A percentile compares a stretch with the other conserved stretches of the same genome.
Conservation (phyloP, 2,888 invertebrate species). For the Junonia oenone region DNA sequence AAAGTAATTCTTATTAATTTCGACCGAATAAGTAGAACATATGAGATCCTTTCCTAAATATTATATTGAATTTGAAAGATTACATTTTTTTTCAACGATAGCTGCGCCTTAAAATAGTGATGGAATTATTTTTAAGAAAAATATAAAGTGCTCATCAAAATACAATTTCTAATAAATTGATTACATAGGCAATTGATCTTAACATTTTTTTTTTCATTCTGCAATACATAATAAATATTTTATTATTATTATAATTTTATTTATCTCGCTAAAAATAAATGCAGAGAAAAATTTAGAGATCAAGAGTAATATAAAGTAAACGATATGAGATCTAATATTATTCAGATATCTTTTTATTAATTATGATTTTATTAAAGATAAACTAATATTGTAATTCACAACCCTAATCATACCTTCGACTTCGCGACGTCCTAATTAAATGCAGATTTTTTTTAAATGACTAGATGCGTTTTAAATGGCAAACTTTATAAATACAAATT, state of each 20-base stretch:
- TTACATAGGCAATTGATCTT: constrained; percentile 50
- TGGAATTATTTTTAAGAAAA: constrained; percentile 56
- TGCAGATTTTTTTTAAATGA: constrained; percentile 41
- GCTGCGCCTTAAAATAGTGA: constrained; percentile 59
- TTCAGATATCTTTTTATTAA: constrained; percentile 43
- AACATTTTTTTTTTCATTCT: constrained; percentile 13
- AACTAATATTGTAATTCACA: constrained; percentile 73
- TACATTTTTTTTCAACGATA: constrained; percentile 42
- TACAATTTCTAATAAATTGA: constrained; percentile 51
- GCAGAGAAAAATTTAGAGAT: constrained; percentile 66
- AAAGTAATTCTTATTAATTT: constrained; percentile 33
- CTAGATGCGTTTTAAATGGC: constrained; percentile 61
- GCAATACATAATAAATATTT: constrained; percentile 14
- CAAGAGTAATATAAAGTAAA: constrained; percentile 52
- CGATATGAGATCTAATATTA: constrained; percentile 63
- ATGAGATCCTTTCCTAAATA: constrained; percentile 49
- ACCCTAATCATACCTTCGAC: constrained; percentile 66
- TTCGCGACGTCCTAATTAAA: constrained; percentile 50
- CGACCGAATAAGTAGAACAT: constrained; percentile 35
- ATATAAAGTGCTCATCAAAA: constrained; percentile 51
- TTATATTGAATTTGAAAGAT: constrained; percentile 46
- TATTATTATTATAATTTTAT: constrained; percentile 20
- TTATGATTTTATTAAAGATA: constrained; percentile 44
- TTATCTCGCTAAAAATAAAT: constrained; percentile 54
- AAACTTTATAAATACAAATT: constrained; percentile 39